These are phyloP conservation scores for Zapus hudsonius DNA, from an alignment of 2,113 vertebrate species.

Conservation along the genomic window DNA sequence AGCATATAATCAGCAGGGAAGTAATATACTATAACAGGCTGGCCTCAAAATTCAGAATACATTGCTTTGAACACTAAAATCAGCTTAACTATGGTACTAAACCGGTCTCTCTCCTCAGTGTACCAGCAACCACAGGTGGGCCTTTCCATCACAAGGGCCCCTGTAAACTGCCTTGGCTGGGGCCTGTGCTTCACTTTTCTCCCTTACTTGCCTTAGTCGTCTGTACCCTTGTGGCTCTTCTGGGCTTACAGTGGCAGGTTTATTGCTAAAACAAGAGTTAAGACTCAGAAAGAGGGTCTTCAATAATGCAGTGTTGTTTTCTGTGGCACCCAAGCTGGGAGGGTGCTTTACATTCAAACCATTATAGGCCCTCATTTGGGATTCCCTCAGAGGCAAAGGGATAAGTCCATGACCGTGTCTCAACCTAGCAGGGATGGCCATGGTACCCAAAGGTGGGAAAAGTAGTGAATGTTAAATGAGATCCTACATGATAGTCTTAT, in stretches of 20 bases:
- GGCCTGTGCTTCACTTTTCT: background rate
- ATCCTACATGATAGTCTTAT: no score
- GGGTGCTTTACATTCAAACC: no score
- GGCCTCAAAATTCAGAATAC: constrained; percentile 33
- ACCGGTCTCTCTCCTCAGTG: background rate
- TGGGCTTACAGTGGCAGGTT: background rate
- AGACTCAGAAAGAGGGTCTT: background rate
- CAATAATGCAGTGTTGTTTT: background rate
- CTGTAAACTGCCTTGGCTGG: accelerated
- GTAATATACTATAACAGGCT: background rate
- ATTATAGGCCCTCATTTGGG: no score
- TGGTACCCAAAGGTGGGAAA: background rate
- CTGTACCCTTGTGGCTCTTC: background rate
- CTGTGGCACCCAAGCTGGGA: constrained; percentile 31
- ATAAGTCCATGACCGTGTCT: no score
- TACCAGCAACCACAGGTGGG: no score
- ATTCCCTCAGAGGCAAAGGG: no score
- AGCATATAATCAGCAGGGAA: background rate
- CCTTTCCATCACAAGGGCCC: background rate
- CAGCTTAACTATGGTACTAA: background rate
- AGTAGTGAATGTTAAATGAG: no score
- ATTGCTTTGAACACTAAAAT: constrained; percentile 18
- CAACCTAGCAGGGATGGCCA: no score
- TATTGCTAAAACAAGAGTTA: background rate
- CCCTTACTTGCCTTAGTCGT: background rate